These are phyloP conservation scores for Rotaria magnacalcarata DNA, from an alignment of 2,888 invertebrate genomes.

Conservation along the genomic window DNA sequence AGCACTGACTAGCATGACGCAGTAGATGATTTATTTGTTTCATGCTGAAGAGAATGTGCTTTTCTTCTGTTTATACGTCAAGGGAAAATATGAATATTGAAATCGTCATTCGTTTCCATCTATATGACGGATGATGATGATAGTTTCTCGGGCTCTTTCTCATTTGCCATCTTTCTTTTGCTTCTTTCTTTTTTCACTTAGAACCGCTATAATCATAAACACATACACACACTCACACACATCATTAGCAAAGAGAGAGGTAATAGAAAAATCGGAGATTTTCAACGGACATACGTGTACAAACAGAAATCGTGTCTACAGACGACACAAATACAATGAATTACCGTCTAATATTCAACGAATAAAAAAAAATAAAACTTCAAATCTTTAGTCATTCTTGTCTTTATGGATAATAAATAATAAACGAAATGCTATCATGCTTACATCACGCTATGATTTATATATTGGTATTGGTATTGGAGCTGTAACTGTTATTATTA, in stretches of 20 bases:
- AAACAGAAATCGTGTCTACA: background rate
- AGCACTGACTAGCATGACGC: background rate
- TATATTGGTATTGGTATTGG: slow-evolving; percentile 33
- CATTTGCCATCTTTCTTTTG: background rate
- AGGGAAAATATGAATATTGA: background rate
- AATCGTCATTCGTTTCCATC: slow-evolving; percentile 6
- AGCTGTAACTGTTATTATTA: slow-evolving; percentile 6
- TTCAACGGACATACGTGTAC: background rate
- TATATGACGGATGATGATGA: slow-evolving; percentile 17
- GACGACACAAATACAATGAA: background rate
- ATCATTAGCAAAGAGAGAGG: background rate
- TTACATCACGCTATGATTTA: slow-evolving; percentile 4
- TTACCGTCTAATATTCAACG: background rate
- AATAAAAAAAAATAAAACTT: background rate
- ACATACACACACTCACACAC: background rate
- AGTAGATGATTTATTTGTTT: background rate
- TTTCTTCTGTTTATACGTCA: background rate
- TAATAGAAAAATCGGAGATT: background rate
- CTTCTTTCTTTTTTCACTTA: background rate
- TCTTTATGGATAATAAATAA: background rate
- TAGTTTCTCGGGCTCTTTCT: background rate
- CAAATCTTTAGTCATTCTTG: background rate
- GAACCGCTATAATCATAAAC: background rate
- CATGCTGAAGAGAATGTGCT: background rate
- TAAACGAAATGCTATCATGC: background rate